Percentiles rank a stretch among this genome's conserved stretches.
Evolutionary conservation across 1,140 invertebrate species (phyloP).

Genomic region (Drosophila rufa): DNA sequence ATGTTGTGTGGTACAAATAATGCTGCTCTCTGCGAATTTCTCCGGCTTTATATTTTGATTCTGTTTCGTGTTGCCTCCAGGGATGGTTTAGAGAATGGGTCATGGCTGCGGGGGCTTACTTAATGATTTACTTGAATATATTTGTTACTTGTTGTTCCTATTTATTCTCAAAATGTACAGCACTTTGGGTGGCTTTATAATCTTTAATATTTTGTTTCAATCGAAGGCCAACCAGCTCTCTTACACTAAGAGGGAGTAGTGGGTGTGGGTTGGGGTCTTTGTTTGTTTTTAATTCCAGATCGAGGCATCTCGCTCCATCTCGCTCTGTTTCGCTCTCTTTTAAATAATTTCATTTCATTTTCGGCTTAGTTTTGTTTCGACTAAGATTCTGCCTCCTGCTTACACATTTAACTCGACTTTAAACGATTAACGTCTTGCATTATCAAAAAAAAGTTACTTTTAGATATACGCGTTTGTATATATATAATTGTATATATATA

Average conservation of each 20-base stretch:
- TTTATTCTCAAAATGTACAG: slow-evolving; percentile 31
- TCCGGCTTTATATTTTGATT: slow-evolving; percentile 31
- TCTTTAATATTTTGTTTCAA: slow-evolving; percentile 1
- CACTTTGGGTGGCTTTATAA: background rate
- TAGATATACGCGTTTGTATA: slow-evolving; percentile 38
- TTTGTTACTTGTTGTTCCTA: background rate
- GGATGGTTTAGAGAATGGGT: too few species aligned
- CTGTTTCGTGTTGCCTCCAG: background rate
- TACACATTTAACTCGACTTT: slow-evolving; percentile 28
- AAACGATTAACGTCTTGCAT: slow-evolving; percentile 44
- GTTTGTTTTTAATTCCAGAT: slow-evolving; percentile 7
- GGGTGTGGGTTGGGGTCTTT: too few species aligned
- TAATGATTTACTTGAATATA: background rate
- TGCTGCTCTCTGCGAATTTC: slow-evolving; percentile 1
- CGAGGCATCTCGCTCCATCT: background rate
- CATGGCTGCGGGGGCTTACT: slow-evolving; percentile 1
- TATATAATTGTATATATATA: slow-evolving; percentile 20
- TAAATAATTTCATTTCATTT: slow-evolving; percentile 23
- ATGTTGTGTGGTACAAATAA: background rate
- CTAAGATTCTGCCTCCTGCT: slow-evolving; percentile 1
- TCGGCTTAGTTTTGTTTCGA: slow-evolving; percentile 11
- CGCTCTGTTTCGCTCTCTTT: slow-evolving; percentile 3
- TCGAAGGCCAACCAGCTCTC: slow-evolving; percentile 22
- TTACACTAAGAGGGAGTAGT: slow-evolving; percentile 25
- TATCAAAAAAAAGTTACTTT: slow-evolving; percentile 42